Evolutionary conservation across 1,140 invertebrate genomes (phyloP).

Genomic region (Pogonomyrmex californicus): DNA sequence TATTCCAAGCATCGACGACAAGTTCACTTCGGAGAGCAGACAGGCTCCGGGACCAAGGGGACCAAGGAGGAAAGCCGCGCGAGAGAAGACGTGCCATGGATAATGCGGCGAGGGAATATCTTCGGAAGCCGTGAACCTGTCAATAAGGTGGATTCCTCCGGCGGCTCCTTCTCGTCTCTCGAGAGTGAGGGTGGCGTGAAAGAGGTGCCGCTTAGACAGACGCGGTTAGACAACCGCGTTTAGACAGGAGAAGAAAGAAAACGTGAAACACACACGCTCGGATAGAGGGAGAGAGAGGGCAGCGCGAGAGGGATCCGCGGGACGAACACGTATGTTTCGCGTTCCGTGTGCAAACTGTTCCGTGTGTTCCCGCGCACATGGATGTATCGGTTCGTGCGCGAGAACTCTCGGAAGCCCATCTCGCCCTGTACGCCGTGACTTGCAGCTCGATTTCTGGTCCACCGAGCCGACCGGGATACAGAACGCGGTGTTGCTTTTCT

Average conservation of each 20-base stretch:
- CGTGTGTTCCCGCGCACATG: background rate
- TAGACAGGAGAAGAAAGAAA: constrained; percentile 57
- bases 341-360: background rate
- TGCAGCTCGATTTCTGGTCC: constrained; percentile 79
- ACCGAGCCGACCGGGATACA: constrained; percentile 56
- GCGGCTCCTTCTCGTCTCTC: constrained; percentile 69
- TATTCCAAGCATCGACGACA: constrained; percentile 52
- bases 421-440: constrained; percentile 79
- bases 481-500: constrained; percentile 74
- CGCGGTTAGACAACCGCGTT: background rate
- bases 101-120: constrained; percentile 71
- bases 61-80: background rate
- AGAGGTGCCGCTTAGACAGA: constrained; percentile 72
- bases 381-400: constrained; percentile 12
- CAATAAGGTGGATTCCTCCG: constrained; percentile 79
- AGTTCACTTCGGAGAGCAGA: constrained; percentile 48
- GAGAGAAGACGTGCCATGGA: constrained; percentile 66
- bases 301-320: constrained; percentile 1
- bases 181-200: constrained; percentile 69
- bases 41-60: background rate
- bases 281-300: constrained; percentile 17
- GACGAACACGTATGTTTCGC: background rate
- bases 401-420: constrained; percentile 79
- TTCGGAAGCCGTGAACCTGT: constrained; percentile 81
- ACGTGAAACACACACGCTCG: constrained; percentile 51